Conservation (phyloP, 2,797 vertebrate genomes). For the Ispidina picta region DNA sequence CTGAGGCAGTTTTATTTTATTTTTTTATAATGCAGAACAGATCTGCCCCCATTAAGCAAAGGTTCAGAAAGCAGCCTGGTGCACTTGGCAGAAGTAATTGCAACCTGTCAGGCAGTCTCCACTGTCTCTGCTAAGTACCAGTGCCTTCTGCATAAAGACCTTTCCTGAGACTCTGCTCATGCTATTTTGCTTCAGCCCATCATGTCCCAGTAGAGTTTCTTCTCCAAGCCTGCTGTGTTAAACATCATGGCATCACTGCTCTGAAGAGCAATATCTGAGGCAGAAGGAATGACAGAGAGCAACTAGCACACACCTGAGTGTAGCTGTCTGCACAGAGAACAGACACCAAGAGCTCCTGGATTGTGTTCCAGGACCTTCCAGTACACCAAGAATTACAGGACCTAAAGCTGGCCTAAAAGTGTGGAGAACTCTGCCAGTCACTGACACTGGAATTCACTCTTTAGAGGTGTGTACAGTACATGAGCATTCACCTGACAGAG, state of each 20-base stretch:
- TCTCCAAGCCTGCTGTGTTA: not conserved
- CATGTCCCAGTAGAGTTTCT: not conserved
- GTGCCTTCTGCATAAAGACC: not conserved
- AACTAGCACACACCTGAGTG: fast-evolving
- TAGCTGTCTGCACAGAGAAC: not conserved
- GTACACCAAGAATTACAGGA: not conserved
- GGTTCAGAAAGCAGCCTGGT: constrained; percentile 45
- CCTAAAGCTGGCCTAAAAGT: not conserved
- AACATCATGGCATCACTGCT: not conserved
- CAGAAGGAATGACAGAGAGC: not conserved
- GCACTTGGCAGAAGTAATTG: constrained; percentile 57
- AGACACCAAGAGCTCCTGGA: not conserved
- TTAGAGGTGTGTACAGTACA: not conserved
- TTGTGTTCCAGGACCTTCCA: not conserved
- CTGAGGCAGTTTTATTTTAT: constrained; percentile 35
- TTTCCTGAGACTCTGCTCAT: not conserved
- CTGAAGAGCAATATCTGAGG: not conserved
- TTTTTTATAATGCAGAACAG: constrained; percentile 19
- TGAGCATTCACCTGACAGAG: not conserved
- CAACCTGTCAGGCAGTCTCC: constrained; percentile 51
- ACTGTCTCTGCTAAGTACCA: not conserved
- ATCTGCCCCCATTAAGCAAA: constrained; percentile 64
- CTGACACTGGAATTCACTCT: not conserved
- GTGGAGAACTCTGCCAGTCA: not conserved
- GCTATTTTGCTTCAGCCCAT: not conserved